Base-by-base conservation (phyloP, 2,797 vertebrate genomes). In the Ptychobarbus kaznakovi region DNA sequence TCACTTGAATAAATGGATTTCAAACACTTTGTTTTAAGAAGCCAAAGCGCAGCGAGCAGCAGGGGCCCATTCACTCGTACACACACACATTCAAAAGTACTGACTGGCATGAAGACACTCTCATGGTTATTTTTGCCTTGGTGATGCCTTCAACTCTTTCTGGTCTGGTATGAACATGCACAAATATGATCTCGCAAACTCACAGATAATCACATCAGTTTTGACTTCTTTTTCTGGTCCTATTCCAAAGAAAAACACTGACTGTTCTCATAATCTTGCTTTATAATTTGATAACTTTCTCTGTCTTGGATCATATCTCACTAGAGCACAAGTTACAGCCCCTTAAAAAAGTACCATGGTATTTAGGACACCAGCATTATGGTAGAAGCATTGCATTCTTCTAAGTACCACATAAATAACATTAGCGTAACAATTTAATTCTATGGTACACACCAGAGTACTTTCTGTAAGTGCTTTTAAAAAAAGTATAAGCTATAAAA, bases 1-100 rank as follows among this genome's bases (percentile, higher is more conserved):
- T 86, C 81, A 84, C 87, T 73, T 84, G 85, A 78, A 79, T 73
- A 44, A 81, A 84, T n/a, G 63, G n/a, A 58, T 80, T 81, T 80
- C 25, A 38, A 78, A 56, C 11, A 77, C 49, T 49, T 61, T 68
- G 73, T 76, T 76, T 75, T 76, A 40, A 42, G 65, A 61, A 66
- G 6, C 44, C 28, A 53, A 49, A 53, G 63, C 15, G 4, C 28
- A 32, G 63, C 1, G n/a, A 66, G 40, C 82, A 32, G 53, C 65
- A 84, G 49, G 12, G 68, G 70, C 44, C 82, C 82, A 38, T 35
- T 81, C 70, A 1, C 56, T 46, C 12, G 1, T 20, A 1, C 53
- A 38, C 49, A 53, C 20, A 49, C 63, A 49, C 32, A 38, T 20
- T 15, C 25, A 82, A 28, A 74, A 28, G 16, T 40, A 56, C 35